Evolutionary conservation across 2,113 vertebrate species (phyloP), one percentile per base, ranked within the genome.

Genomic region (Toxotes jaculatrix): DNA sequence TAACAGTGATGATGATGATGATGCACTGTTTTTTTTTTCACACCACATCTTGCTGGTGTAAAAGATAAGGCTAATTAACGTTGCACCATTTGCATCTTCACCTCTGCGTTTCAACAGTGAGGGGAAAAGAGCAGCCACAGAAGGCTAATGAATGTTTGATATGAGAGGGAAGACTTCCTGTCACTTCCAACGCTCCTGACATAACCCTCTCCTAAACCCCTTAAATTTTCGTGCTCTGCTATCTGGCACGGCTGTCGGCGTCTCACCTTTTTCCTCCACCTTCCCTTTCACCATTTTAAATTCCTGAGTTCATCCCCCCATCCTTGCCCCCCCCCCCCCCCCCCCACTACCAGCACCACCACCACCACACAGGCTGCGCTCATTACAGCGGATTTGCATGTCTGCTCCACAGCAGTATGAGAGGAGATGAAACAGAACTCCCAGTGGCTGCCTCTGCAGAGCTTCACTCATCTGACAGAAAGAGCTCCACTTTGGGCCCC

Each of bases 311-410:
- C 86, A 82, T 61, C 88, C 88, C 83, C 83, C 69, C 51, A 43
- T 59, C 40, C 40, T 51, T 11, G 0, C 70, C 51, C 56, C 70
- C 38, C 16, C 19, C 19, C 51, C 27, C n/a, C n/a, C 55, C 51
- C 70, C 38, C 13, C n/a, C 19, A 34, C 27, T 17, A n/a, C 55
- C 42, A 63, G 53, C 65, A 34, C 76, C 31, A 65, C 70, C 80
- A 69, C 75, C 82, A 88, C 68, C 83, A 80, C 91, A 85, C 86
- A 86, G 83, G 68, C 87, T 89, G 89, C 80, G 63, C 93, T 95
- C 94, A 92, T 95, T 94, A 94, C 86, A 85, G 88, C 81, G 68
- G 93, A 95, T 95, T 95, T 94, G 94, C 93, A 95, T 94, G 94
- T 95, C 92, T 95, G 93, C 91, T 93, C 88, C 84, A 83, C 87